Percentiles rank a stretch among this genome's conserved stretches.
Evolutionary conservation across 2,113 vertebrate species (phyloP).

Genomic region (Gallinago paraguaiae): DNA sequence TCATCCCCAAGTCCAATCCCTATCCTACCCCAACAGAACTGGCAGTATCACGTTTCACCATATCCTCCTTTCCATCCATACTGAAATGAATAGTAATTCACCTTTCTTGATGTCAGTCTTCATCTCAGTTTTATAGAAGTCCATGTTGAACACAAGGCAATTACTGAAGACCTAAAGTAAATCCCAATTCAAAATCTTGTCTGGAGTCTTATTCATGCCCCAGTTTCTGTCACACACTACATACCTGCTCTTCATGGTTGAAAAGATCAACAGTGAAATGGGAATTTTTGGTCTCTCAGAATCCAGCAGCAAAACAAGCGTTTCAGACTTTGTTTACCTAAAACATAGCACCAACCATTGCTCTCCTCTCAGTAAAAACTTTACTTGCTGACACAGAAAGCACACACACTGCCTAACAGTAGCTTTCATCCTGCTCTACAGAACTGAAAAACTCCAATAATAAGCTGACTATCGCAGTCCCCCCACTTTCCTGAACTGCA

Average conservation of each 20-base stretch:
- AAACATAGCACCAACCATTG: background rate
- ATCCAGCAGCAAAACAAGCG: background rate
- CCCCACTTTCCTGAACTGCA: background rate
- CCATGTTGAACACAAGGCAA: background rate
- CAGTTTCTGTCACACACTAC: background rate
- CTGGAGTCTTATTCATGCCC: background rate
- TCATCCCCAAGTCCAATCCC: background rate
- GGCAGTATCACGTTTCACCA: background rate
- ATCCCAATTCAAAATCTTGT: background rate
- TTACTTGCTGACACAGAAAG: accelerated
- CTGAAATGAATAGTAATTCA: background rate
- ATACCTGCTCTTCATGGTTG: background rate
- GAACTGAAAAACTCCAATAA: background rate
- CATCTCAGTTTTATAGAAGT: background rate
- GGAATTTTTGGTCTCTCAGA: background rate
- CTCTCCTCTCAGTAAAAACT: background rate
- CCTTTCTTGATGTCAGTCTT: background rate
- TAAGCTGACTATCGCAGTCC: background rate
- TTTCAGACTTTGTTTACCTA: background rate
- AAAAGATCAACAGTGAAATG: background rate
- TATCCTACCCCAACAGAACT: background rate
- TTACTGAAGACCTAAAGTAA: background rate
- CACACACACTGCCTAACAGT: background rate
- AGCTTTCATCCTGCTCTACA: background rate
- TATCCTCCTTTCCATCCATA: background rate